Evolutionary conservation across 2,888 invertebrate genomes (phyloP).

Genomic region (Clusia tigrina): DNA sequence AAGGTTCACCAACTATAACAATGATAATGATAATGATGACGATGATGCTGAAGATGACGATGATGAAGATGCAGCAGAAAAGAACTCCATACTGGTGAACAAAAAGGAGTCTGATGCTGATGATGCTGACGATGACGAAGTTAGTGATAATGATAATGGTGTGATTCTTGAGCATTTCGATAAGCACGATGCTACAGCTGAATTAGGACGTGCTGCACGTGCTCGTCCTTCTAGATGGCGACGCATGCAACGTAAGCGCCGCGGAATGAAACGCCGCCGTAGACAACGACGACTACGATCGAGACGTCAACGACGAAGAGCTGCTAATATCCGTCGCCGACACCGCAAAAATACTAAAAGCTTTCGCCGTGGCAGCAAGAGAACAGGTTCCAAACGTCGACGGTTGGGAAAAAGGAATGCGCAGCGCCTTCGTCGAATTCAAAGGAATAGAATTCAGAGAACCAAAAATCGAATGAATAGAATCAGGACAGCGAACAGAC

Average conservation of each 20-base stretch:
- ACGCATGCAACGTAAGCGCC: conserved; percentile 27
- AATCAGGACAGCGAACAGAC: not conserved
- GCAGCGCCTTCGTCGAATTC: not conserved
- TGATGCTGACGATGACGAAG: conserved; percentile 3
- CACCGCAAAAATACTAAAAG: conserved; percentile 25
- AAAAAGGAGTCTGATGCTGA: not conserved
- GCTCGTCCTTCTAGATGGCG: conserved; percentile 33
- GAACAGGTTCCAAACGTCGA: conserved; percentile 20
- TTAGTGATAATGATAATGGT: conserved; percentile 8
- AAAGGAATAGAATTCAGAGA: not conserved
- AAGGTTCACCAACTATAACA: not conserved
- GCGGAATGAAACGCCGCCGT: conserved; percentile 33
- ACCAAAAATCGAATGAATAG: not conserved
- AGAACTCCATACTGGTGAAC: not conserved
- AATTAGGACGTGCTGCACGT: conserved; percentile 25
- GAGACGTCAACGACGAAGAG: conserved; percentile 34
- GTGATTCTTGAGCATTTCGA: conserved; percentile 5
- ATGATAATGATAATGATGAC: conserved; percentile 9
- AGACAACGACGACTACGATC: conserved; percentile 33
- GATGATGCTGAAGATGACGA: conserved; percentile 14
- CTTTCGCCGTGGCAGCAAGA: not conserved
- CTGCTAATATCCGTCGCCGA: conserved; percentile 36
- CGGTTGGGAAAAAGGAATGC: not conserved
- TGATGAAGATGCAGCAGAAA: not conserved
- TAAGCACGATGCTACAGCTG: conserved; percentile 24